Evolutionary conservation across 2,888 invertebrate genomes (phyloP), one percentile per base, ranked within the genome.

Genomic region (Hofmannophila pseudospretella): DNA sequence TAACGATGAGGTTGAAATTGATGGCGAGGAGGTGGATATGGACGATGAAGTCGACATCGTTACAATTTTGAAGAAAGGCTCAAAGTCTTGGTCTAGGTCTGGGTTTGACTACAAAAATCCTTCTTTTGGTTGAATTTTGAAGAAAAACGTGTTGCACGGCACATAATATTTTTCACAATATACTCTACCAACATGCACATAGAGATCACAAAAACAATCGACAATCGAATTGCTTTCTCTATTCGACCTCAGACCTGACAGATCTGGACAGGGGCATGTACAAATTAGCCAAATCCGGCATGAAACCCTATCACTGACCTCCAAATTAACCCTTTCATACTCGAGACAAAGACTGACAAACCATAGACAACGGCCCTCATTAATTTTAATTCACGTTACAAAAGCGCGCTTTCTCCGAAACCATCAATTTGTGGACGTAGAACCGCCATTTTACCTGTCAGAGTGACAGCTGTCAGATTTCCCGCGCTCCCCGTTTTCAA

Each of bases 401-500:
- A n/a, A 29, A 33, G 27, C 16, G 12, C 32, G 9, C 35, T 28
- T 35, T 37, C 34, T 33, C 33, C 39, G 33, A 37, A 34, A 38
- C 20, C 33, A 36, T 40, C 35, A 41, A 42, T 39, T 38, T 34
- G 32, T 39, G 36, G 34, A 28, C 28, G 16, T 13, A 26, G 29
- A 12, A 12, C 39, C 37, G 34, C 41, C 40, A 42, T 39, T 39
- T 44, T 49, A 35, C 36, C 42, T 49, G 49, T 50, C 49, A 38
- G 23, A 42, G 14, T 64, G 59, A 60, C 76, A 75, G 67, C 65
- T 76, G 77, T 68, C 69, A 71, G 49, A 50, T 58, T 73, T 74
- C 73, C 73, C 76, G 72, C 75, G 60, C 47, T 45, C 53, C 51
- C 51, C 45, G 44, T 56, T 56, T 49, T 47, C 44, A 42, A 48